A percentile compares a stretch with the other conserved stretches of the same genome.
These are phyloP conservation scores for Sinodicranocentrus sp. DNA, from an alignment of 2,888 invertebrate genomes.

Conservation along the genomic window DNA sequence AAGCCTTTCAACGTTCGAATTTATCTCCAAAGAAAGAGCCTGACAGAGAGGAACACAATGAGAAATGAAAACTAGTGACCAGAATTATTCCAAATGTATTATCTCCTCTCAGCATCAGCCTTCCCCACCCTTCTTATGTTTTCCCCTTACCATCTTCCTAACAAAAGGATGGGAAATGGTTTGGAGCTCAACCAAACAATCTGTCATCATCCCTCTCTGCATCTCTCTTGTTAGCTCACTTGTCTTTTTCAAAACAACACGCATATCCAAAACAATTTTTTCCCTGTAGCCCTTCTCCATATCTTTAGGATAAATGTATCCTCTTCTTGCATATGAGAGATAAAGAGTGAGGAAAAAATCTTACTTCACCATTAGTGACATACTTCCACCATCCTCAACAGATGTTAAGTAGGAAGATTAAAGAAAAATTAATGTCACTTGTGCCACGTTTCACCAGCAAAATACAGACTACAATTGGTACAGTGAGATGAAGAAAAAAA, in stretches of 20 bases:
- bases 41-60: not conserved
- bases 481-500: not conserved
- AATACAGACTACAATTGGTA: conserved; percentile 37
- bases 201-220: conserved; percentile 43
- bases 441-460: conserved; percentile 59
- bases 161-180: conserved; percentile 17
- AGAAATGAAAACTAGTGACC: no score
- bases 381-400: conserved; percentile 38
- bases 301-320: no score
- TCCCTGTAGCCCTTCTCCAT: not conserved
- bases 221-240: conserved; percentile 10
- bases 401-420: conserved; percentile 57
- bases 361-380: conserved; percentile 46
- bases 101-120: not conserved
- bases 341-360: conserved; percentile 1
- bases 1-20: conserved; percentile 13
- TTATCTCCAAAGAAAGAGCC: not conserved
- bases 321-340: no score
- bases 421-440: conserved; percentile 66
- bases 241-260: conserved; percentile 2
- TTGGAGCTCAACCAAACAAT: conserved; percentile 51
- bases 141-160: not conserved
- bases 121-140: conserved; percentile 19
- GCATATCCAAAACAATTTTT: conserved; percentile 5
- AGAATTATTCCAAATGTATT: not conserved